Evolutionary conservation across 2,888 invertebrate species (phyloP).

Genomic region (Phrixothrix hirtus): DNA sequence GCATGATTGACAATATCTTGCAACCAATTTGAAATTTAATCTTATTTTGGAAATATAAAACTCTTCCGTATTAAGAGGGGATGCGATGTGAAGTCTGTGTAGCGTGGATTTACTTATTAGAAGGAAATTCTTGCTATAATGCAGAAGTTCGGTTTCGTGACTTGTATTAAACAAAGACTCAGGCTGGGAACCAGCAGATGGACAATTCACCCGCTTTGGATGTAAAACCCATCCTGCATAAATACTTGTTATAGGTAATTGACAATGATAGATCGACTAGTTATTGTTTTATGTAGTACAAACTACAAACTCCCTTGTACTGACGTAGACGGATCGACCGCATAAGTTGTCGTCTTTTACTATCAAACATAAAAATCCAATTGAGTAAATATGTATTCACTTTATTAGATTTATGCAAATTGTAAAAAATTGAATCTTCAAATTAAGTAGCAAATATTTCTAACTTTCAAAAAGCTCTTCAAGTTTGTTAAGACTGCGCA

Average conservation of each 20-base stretch:
- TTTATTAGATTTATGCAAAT: neutral
- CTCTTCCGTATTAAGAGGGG: slow-evolving; percentile 15
- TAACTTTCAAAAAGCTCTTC: neutral
- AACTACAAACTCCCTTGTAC: slow-evolving; percentile 45
- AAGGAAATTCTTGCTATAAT: slow-evolving; percentile 25
- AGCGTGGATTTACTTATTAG: slow-evolving; percentile 23
- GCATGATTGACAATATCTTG: too few relatives aligned
- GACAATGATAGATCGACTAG: slow-evolving; percentile 48
- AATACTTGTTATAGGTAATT: slow-evolving; percentile 49
- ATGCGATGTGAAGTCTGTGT: slow-evolving; percentile 9
- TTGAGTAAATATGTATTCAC: neutral
- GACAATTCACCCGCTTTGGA: slow-evolving; percentile 45
- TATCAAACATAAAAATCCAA: neutral
- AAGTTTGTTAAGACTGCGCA: neutral
- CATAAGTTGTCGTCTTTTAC: neutral
- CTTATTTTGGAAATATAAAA: slow-evolving; percentile 19
- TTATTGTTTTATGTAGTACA: slow-evolving; percentile 47
- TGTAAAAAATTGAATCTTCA: neutral
- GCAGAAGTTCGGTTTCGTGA: slow-evolving; percentile 35
- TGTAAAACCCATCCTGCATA: slow-evolving; percentile 46
- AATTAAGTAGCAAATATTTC: neutral
- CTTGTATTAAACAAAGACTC: slow-evolving; percentile 36
- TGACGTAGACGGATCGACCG: slow-evolving; percentile 41
- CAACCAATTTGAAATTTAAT: slow-evolving; percentile 15
- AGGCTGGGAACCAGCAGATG: slow-evolving; percentile 41